Evolutionary conservation across 2,797 vertebrate species (phyloP).

Genomic region (Denticeps clupeoides): DNA sequence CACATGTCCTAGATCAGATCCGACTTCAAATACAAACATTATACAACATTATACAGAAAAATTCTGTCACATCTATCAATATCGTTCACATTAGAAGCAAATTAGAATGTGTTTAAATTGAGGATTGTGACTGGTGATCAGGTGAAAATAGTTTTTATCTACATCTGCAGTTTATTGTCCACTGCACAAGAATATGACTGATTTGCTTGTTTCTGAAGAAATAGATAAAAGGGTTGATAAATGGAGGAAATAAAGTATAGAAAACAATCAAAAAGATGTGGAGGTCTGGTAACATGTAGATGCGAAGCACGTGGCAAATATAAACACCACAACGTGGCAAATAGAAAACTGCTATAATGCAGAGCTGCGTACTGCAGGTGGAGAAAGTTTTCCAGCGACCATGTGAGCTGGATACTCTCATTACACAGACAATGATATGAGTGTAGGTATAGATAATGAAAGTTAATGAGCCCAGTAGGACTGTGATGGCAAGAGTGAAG

Average conservation of each 20-base stretch:
- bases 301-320: not conserved
- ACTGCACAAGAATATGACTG: not conserved
- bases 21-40: too few relatives aligned
- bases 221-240: slow-evolving; percentile 26
- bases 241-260: slow-evolving; percentile 30
- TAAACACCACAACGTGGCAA: slow-evolving; percentile 24
- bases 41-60: too few relatives aligned
- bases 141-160: too few relatives aligned
- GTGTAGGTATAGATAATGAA: slow-evolving; percentile 46
- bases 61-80: too few relatives aligned
- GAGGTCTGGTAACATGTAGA: slow-evolving; percentile 4
- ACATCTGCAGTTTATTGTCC: too few relatives aligned
- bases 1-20: too few relatives aligned
- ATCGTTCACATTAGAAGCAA: too few relatives aligned
- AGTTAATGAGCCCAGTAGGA: slow-evolving; percentile 36
- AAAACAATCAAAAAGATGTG: slow-evolving; percentile 31
- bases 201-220: slow-evolving; percentile 25
- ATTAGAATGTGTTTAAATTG: too few relatives aligned
- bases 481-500: slow-evolving; percentile 38
- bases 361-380: slow-evolving; percentile 44
- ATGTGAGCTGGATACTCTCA: slow-evolving; percentile 35
- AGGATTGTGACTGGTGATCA: too few relatives aligned
- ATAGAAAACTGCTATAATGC: slow-evolving; percentile 42
- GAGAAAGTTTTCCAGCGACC: slow-evolving; percentile 44
- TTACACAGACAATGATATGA: slow-evolving; percentile 37